phyloP scores from a whole-genome alignment of 2,797 vertebrate species.

The Lophotriccus pileatus region DNA sequence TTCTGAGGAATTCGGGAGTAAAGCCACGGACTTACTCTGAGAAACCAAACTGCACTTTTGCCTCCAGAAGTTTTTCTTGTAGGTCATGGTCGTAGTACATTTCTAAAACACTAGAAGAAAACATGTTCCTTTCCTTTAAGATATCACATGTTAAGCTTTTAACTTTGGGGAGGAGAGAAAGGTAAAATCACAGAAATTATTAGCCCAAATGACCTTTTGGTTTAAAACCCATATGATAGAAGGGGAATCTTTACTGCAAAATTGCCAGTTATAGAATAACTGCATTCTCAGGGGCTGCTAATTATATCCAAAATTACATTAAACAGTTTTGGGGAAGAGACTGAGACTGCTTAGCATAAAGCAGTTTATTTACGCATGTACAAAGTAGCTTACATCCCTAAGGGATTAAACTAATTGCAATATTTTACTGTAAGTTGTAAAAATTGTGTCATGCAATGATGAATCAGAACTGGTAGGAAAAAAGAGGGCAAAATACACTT shows the following conservation, averaged over 20 bases:
- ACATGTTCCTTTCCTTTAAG: neutral
- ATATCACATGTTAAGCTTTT: neutral
- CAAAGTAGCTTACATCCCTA: neutral
- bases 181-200: neutral
- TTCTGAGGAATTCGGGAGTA: conserved; percentile 15
- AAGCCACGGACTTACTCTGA: neutral
- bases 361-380: conserved; percentile 2
- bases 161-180: neutral
- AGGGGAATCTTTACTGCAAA: neutral
- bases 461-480: neutral
- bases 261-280: neutral
- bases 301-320: conserved; percentile 26
- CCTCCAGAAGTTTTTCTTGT: neutral
- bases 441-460: neutral
- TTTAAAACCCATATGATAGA: neutral
- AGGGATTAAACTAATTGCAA: conserved; percentile 6
- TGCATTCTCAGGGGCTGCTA: neutral
- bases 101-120: neutral
- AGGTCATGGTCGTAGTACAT: neutral
- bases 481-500: neutral
- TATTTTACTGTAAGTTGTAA: neutral
- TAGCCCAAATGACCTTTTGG: neutral
- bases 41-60: neutral
- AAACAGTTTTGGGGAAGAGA: conserved; percentile 1
- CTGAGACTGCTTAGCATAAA: neutral